A percentile compares a stretch with the other conserved stretches of the same genome.
These are phyloP conservation scores for Zalophus californianus DNA, from an alignment of 2,797 vertebrate species.

Conservation along the genomic window DNA sequence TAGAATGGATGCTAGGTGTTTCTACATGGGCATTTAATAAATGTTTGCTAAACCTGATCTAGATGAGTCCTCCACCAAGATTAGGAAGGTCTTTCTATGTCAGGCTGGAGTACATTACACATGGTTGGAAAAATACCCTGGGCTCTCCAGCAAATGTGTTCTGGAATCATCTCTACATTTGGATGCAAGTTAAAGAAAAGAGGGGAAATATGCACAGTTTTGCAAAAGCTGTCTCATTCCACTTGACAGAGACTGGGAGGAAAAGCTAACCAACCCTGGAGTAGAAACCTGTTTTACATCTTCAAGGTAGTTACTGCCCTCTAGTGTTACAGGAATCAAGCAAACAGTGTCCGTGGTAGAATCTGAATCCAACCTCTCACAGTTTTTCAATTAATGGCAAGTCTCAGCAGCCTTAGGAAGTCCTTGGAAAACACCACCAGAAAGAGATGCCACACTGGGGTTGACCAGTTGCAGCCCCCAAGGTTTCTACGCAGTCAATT, in stretches of 20 bases:
- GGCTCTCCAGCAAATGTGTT: not conserved
- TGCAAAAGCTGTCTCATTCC: not conserved
- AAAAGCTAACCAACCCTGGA: not conserved
- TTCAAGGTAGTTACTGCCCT: constrained; percentile 64
- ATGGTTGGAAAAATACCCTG: not conserved
- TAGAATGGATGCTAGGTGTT: not conserved
- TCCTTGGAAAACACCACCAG: not conserved
- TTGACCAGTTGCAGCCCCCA: not conserved
- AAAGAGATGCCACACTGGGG: not conserved
- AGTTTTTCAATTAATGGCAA: not conserved
- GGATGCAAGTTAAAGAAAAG: not conserved
- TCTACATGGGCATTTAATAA: not conserved
- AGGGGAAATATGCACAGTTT: not conserved
- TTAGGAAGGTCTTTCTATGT: not conserved
- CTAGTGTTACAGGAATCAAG: constrained; percentile 51
- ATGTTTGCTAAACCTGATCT: not conserved
- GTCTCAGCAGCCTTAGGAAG: not conserved
- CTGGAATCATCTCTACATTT: not conserved
- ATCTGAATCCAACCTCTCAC: not conserved
- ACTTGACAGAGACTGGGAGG: not conserved
- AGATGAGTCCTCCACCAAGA: not conserved
- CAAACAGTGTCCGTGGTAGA: not conserved
- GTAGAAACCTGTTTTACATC: not conserved
- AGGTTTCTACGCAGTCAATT: not conserved
- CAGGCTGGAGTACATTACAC: not conserved